Conservation (phyloP, 2,888 invertebrate species). For the Metacarcinus magister region DNA sequence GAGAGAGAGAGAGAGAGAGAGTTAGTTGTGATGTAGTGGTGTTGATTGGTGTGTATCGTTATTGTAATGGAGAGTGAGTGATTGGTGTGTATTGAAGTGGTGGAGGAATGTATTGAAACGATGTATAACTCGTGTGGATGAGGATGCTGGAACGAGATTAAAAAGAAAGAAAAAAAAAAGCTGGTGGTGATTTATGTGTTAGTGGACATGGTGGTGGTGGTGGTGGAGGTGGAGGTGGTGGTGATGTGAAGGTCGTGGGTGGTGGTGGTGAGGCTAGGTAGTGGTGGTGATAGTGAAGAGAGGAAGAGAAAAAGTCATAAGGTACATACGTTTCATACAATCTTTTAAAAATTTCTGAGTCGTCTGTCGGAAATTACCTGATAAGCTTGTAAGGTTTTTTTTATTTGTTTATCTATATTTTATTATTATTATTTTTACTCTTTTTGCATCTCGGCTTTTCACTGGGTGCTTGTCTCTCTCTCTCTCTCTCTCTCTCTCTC, state of each 20-base stretch:
- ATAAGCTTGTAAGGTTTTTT: neutral
- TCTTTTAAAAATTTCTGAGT: no score
- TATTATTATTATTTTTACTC: no score
- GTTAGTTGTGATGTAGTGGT: neutral
- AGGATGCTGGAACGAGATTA: neutral
- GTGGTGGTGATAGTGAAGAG: no score
- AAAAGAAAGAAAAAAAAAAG: neutral
- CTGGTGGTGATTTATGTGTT: neutral
- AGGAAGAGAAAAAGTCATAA: no score
- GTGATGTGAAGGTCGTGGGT: neutral
- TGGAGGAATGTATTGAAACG: neutral
- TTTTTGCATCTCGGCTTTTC: no score
- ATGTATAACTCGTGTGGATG: neutral
- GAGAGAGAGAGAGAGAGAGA: slow-evolving; percentile 44
- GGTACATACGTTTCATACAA: no score
- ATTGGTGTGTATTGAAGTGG: slow-evolving; percentile 13
- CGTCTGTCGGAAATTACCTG: neutral
- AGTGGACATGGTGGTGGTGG: neutral
- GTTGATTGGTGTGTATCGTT: neutral
- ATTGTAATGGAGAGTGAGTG: neutral
- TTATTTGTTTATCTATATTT: no score
- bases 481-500: no score
- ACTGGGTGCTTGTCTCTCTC: no score
- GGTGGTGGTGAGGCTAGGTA: neutral
- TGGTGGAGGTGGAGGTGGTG: neutral